These are phyloP conservation scores for Lindbergichthys nudifrons DNA, from an alignment of 2,797 vertebrate species.

Conservation along the genomic window DNA sequence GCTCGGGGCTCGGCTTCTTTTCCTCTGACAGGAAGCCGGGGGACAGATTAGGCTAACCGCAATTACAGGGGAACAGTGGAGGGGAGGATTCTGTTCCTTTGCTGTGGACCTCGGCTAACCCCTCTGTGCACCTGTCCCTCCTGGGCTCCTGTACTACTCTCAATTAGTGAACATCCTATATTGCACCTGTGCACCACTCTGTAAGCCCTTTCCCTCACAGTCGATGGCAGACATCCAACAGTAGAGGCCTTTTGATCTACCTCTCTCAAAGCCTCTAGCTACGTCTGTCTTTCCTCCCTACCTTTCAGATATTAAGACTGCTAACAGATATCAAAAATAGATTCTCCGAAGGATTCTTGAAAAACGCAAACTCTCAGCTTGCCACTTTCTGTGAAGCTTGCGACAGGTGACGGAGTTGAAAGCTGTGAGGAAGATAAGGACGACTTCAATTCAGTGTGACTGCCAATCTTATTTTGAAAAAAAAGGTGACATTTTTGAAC, in stretches of 20 bases:
- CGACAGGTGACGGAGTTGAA: conserved; percentile 20
- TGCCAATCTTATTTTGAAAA: not conserved
- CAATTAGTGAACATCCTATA: conserved; percentile 61
- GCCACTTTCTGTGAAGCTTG: conserved; percentile 15
- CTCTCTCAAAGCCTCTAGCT: not conserved
- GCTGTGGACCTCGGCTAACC: conserved; percentile 50
- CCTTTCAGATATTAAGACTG: conserved; percentile 28
- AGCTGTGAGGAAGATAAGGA: conserved; percentile 16
- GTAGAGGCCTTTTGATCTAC: conserved; percentile 30
- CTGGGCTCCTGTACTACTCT: conserved; percentile 51
- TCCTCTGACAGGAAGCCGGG: conserved; percentile 36
- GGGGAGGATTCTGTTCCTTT: conserved; percentile 57
- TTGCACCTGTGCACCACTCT: conserved; percentile 61
- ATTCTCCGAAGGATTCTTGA: conserved; percentile 32
- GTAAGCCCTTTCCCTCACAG: conserved; percentile 28
- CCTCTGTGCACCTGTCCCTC: conserved; percentile 58
- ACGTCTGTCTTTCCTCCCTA: not conserved
- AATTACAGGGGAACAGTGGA: conserved; percentile 60
- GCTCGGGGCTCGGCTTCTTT: conserved; percentile 26
- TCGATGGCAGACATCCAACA: conserved; percentile 49
- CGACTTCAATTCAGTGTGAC: conserved; percentile 3
- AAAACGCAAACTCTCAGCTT: conserved; percentile 17
- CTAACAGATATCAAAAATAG: conserved; percentile 57
- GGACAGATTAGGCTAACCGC: conserved; percentile 65
- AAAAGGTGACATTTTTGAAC: conserved; percentile 9